Evolutionary conservation across 2,888 invertebrate species (phyloP), one percentile per base, ranked within the genome.

Genomic region (Oxyteleia sp.): DNA sequence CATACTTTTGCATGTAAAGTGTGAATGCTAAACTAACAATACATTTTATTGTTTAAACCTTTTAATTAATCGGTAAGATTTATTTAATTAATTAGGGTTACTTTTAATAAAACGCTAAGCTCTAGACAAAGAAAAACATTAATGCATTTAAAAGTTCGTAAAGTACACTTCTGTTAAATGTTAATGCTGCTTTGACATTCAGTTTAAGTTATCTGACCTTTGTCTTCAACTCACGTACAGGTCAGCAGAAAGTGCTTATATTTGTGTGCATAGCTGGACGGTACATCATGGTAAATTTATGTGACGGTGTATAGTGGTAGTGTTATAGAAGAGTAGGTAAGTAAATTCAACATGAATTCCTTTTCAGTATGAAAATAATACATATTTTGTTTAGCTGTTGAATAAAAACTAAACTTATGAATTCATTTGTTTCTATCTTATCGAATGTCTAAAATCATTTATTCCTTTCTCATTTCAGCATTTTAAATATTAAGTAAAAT

Each of bases 271-370:
- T 74, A 69, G 74, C 23, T 75, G 57, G 53, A 29, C 32, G 43
- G 45, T 61, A 61, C 38, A 63, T 64, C 64, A 68, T 71, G 86
- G 72, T 82, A 84, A 91, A 92, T 92, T 92, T 92, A 92, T 92
- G 89, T 88, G 87, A 86, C 79, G 43, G 26, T 85, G 88, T 90
- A 91, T 91, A 91, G 89, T 84, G 84, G 85, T 81, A 88, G 87
- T 88, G 89, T 90, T 90, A 90, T 91, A 91, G 90, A 91, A 90
- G 92, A 92, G 91, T 90, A 90, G 90, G 90, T 91, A 91, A 91
- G 90, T 91, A 91, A 89, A 89, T n/a, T n/a, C n/a, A n/a, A n/a
- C n/a, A n/a, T n/a, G n/a, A n/a, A n/a, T n/a, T n/a, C n/a, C n/a
- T n/a, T n/a, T n/a, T n/a, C n/a, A n/a, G n/a, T n/a, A n/a, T n/a